Base-by-base conservation (phyloP, 2,888 invertebrate genomes). In the Nomada ruficornis region DNA sequence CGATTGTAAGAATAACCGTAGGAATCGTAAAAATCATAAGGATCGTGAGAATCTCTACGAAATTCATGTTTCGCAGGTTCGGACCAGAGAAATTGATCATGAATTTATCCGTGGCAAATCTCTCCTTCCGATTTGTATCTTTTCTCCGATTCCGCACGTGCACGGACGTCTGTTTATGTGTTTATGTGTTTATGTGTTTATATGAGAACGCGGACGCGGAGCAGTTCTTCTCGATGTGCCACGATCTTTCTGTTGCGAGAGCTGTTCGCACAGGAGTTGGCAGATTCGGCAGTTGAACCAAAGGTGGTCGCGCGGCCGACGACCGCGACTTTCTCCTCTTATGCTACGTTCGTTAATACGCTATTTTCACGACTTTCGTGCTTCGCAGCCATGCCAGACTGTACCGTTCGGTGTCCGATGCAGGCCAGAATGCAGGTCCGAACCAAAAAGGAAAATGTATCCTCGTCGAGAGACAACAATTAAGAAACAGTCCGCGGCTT, bases 241-340 rank as follows among this genome's bases (percentile, higher is more conserved):
- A 47, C 70, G 69, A 84, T 71, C 73, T 63, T 47, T 52, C 62
- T 60, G 70, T 76, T 67, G 68, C 52, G 78, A 84, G 81, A 80
- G 77, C 54, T 68, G 82, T 36, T 73, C 82, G n/a, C 81, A 77
- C 57, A 81, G 74, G 86, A 84, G 86, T 80, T 86, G 69, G 83
- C 87, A 87, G 83, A 89, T 89, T 89, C 85, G 89, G 84, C 85
- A 79, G 82, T 87, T 74, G 87, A 79, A 82, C 65, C 77, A 70
- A 84, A 86, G 44, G 80, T 86, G 87, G 80, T 65, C 80, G 85
- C 62, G 83, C 89, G 89, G 91, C 89, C 91, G 90, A 87, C 88
- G 90, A 91, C 91, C 91, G 90, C 91, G 89, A 93, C 93, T 93
- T 93, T 93, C 92, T 92, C 92, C 90, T 92, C 90, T 92, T 92